Base-by-base conservation (phyloP, 1,140 invertebrate species). In the Caenorhabditis inopinata region DNA sequence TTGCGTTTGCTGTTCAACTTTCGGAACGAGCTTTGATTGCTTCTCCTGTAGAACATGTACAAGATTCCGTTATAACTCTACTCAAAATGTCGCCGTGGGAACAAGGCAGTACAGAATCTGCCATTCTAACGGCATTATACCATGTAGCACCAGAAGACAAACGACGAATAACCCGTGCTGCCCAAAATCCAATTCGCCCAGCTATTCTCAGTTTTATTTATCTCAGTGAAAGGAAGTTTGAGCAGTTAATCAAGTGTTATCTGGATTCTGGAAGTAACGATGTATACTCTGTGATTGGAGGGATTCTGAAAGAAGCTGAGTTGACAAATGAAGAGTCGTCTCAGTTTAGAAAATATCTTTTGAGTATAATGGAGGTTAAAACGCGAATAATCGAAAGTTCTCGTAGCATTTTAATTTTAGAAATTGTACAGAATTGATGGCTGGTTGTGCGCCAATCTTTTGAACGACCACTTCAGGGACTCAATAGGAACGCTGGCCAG, bases 401-500 rank as follows among this genome's bases (percentile, higher is more conserved):
- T 58, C 21, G 23, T 25, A 48, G 12, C 7, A 53, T 27, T n/a
- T n/a, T n/a, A 18, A 12, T 75, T 75, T 47, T 16, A 48, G 45
- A 47, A 7, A 7, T n/a, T 75, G 25, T 75, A 29, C 18, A 11
- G 29, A 47, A 29, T 75, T 7, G 45, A 49, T 75, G 45, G 47
- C 18, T 75, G 45, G 45, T 27, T 75, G 0, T 51, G 29, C 23
- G 83, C 83, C 6, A 25, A 84, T 18, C 74, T 84, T 23, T 7
- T 84, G 9, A 23, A 85, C 16, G 83, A 84, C 3, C 38, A 79
- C 23, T 84, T 84, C 46, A 32, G 46, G 12, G 74, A 83, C n/a
- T 14, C 49, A 32, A 23, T 83, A 1, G 21, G 21, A 7, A 16
- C 53, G 76, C 47, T 79, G 82, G 18, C 58, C 42, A 42, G 35